phyloP scores from a whole-genome alignment of 2,113 vertebrate species.

The Macrotis lagotis region DNA sequence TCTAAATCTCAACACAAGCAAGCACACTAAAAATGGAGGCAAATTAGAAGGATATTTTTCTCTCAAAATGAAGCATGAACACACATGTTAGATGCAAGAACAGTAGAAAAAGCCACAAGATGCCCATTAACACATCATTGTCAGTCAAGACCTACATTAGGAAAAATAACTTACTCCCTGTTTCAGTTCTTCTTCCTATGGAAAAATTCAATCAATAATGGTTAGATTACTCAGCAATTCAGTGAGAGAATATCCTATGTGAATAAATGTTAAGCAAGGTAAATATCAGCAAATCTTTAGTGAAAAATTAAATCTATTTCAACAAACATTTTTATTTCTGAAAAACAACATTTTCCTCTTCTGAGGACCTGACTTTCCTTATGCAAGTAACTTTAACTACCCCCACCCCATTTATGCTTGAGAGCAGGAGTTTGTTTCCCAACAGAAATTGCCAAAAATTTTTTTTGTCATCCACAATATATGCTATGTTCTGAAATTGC shows the following conservation, averaged over 20 bases:
- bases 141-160: slow-evolving; percentile 83
- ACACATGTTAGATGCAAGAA: slow-evolving; percentile 81
- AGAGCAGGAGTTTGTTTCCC: neutral
- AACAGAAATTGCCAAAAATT: neutral
- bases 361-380: neutral
- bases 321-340: slow-evolving; percentile 13
- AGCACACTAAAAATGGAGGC: slow-evolving; percentile 73
- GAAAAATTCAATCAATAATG: slow-evolving; percentile 85
- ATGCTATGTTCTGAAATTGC: neutral
- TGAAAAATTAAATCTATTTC: neutral
- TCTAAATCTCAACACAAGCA: slow-evolving; percentile 71
- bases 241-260: slow-evolving; percentile 51
- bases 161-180: slow-evolving; percentile 89
- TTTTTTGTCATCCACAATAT: neutral
- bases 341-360: slow-evolving; percentile 45
- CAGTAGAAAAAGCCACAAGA: slow-evolving; percentile 77
- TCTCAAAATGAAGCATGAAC: slow-evolving; percentile 78
- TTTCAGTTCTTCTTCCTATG: slow-evolving; percentile 94
- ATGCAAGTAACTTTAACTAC: neutral
- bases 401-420: neutral
- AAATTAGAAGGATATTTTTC: slow-evolving; percentile 77
- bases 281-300: slow-evolving; percentile 1
- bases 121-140: slow-evolving; percentile 74
- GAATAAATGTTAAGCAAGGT: slow-evolving; percentile 57
- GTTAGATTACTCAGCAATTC: slow-evolving; percentile 76